A percentile compares a stretch with the other conserved stretches of the same genome.
Conservation (phyloP, 2,797 vertebrate genomes). For the Spatula versicolor region DNA sequence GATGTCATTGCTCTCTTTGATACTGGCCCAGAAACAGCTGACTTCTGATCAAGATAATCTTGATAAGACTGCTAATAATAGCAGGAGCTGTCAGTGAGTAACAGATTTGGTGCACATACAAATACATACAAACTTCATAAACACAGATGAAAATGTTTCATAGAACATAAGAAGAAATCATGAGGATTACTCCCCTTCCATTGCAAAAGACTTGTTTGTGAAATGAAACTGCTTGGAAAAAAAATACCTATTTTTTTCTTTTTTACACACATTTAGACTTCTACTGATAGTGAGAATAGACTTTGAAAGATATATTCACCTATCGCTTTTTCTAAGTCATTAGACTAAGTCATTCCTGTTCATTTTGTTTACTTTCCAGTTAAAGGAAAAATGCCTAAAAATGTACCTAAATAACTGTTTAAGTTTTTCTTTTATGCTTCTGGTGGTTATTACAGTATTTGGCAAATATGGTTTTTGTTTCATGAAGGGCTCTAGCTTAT, state of each 20-base stretch:
- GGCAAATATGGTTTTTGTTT: not conserved
- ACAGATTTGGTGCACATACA: not conserved
- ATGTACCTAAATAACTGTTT: not conserved
- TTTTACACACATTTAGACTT: not conserved
- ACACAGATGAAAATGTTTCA: not conserved
- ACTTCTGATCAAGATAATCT: not conserved
- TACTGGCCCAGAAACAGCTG: not conserved
- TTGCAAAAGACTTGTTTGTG: not conserved
- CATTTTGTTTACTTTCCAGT: not conserved
- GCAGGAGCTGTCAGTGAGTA: not conserved
- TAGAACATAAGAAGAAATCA: not conserved
- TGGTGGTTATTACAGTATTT: not conserved
- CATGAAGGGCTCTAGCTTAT: not conserved
- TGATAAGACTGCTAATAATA: not conserved
- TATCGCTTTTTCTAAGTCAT: not conserved
- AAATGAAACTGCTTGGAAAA: not conserved
- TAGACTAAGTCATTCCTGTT: not conserved
- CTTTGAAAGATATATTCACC: not conserved
- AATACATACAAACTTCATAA: not conserved
- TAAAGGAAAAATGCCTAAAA: not conserved
- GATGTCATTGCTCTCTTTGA: not conserved
- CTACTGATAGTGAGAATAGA: not conserved
- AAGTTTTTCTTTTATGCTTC: no score
- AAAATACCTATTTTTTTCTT: not conserved
- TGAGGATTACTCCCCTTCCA: not conserved